Conservation (phyloP, 2,797 vertebrate genomes). For the Petrocephalus schoutedeni region DNA sequence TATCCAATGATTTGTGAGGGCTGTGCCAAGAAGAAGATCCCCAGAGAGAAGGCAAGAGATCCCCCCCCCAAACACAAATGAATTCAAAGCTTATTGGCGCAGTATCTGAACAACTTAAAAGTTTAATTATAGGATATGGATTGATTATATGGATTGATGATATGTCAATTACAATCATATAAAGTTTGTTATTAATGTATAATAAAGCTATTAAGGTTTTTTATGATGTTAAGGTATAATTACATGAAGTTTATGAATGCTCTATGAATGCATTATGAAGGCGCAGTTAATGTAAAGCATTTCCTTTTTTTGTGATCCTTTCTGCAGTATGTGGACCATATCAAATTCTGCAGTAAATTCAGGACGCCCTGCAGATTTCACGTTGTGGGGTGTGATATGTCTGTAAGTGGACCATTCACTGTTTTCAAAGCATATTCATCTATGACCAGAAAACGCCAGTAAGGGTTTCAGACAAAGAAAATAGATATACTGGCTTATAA, state of each 20-base stretch:
- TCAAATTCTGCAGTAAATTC: constrained; percentile 84
- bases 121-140: background rate
- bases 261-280: background rate
- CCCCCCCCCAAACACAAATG: background rate
- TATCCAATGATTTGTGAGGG: constrained; percentile 88
- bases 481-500: background rate
- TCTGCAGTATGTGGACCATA: constrained; percentile 86
- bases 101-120: background rate
- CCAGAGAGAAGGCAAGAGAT: constrained; percentile 77
- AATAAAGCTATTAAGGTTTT: background rate
- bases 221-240: background rate
- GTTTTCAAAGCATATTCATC: constrained; percentile 13
- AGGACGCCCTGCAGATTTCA: constrained; percentile 85
- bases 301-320: background rate
- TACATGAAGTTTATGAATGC: background rate
- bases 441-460: background rate
- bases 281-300: background rate
- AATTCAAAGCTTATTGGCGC: background rate
- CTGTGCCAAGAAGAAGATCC: constrained; percentile 86
- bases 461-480: background rate
- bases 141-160: no score
- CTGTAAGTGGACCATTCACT: constrained; percentile 71
- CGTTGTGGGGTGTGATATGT: constrained; percentile 79
- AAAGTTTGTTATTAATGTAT: background rate
- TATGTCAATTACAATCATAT: background rate